Base-by-base conservation (phyloP, 2,888 invertebrate species). In the Rhimphoctona megacephalus region DNA sequence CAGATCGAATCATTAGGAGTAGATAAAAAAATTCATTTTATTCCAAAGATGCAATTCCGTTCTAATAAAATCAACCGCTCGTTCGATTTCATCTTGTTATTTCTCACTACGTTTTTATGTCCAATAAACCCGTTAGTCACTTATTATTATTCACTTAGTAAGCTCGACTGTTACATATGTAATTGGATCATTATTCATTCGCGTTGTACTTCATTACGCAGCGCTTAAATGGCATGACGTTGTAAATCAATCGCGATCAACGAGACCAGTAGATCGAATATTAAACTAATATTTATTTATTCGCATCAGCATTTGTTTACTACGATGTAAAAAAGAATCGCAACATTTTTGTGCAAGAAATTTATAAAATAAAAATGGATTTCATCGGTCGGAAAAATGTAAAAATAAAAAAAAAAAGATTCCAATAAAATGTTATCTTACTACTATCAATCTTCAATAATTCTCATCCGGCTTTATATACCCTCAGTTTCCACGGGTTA, bases 171-270 rank as follows among this genome's bases (percentile, higher is more conserved):
- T 30, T 61, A 30, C 61, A 61, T n/a, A 30, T 30, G 30, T 30
- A 61, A 61, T 61, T 61, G 61, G 30, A 61, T 61, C 17, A 61
- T 61, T 30, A 61, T 61, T 30, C 61, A 61, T 61, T 61, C 61
- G 2, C 61, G 61, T 61, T 61, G 11, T 17, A 25, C 61, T 61
- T 61, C 61, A 61, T 30, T 61, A 30, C 25, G 30, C 30, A 30
- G 17, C 61, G 30, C 17, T 61, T 61, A 25, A 61, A 61, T 61
- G 17, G 61, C 30, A 30, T 61, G 61, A 61, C 30, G 30, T 61
- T 61, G 17, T 61, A 61, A 61, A 61, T 61, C 61, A 61, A 61
- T 30, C 30, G 61, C 30, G 61, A 61, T 61, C 17, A 17, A 57
- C 17, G 7, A 17, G 30, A 30, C 61, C 30, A 30, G 30, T 61